Percentiles rank a stretch among this genome's conserved stretches.
phyloP scores from a whole-genome alignment of 2,888 invertebrate genomes.

The Nebria brevicollis region DNA sequence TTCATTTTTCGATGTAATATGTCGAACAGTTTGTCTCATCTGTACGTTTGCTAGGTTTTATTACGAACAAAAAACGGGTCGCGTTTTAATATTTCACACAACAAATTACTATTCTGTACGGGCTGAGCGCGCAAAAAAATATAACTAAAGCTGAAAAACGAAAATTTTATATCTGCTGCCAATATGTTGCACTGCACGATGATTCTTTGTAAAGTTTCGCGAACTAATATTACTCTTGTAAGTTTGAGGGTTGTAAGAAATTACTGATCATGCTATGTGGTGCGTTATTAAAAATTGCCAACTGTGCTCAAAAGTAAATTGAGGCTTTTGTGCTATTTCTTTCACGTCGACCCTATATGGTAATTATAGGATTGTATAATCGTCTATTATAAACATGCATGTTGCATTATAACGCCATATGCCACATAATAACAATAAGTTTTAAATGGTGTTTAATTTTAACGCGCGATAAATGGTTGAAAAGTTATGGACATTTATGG shows the following conservation, averaged over 20 bases:
- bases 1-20: too few species aligned
- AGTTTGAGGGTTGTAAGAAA: neutral
- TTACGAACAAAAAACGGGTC: neutral
- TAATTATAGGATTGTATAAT: too few species aligned
- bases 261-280: neutral
- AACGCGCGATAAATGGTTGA: too few species aligned
- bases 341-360: too few species aligned
- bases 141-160: neutral
- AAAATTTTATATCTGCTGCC: neutral
- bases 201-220: conserved; percentile 4
- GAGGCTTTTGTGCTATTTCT: too few species aligned
- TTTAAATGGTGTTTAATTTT: too few species aligned
- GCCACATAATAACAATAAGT: too few species aligned
- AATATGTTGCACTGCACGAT: conserved; percentile 5
- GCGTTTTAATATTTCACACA: conserved; percentile 7
- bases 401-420: too few species aligned
- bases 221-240: neutral
- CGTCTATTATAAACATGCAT: too few species aligned
- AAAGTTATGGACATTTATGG: too few species aligned
- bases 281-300: too few species aligned
- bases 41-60: neutral
- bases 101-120: conserved; percentile 15
- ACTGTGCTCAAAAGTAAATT: too few species aligned
- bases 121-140: neutral
- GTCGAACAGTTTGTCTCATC: neutral